Conservation (phyloP, 64 coral and sea anemone genomes). For the Anthopleura sola region DNA sequence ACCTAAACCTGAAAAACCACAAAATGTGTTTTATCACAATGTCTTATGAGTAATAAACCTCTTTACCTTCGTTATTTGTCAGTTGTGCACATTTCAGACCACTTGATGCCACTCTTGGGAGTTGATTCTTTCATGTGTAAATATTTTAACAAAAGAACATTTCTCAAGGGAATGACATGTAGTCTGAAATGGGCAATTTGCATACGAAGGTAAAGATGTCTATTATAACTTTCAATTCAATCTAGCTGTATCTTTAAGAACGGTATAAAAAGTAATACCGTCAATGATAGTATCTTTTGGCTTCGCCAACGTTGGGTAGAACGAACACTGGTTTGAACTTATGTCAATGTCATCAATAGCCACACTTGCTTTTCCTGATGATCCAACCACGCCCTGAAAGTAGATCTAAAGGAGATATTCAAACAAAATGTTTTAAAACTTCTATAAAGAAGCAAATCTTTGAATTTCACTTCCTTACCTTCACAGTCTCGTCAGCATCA, state of each 20-base stretch:
- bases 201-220: too few relatives aligned
- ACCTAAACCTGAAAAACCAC: not conserved
- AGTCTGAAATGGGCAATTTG: too few relatives aligned
- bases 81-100: too few relatives aligned
- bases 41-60: too few relatives aligned
- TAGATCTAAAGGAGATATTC: not conserved
- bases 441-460: too few relatives aligned
- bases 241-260: not conserved
- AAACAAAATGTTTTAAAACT: not conserved
- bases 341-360: not conserved
- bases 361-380: not conserved
- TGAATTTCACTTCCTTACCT: not conserved
- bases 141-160: too few relatives aligned
- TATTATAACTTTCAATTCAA: too few relatives aligned
- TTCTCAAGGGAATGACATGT: too few relatives aligned
- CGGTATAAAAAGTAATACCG: not conserved
- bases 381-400: not conserved
- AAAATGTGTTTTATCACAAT: not conserved
- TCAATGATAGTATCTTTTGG: not conserved
- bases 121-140: too few relatives aligned
- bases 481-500: not conserved
- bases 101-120: too few relatives aligned
- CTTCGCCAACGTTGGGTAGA: not conserved
- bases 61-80: too few relatives aligned
- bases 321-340: not conserved